Conservation (phyloP, 2,888 invertebrate genomes). For the Philereme vetulata region DNA sequence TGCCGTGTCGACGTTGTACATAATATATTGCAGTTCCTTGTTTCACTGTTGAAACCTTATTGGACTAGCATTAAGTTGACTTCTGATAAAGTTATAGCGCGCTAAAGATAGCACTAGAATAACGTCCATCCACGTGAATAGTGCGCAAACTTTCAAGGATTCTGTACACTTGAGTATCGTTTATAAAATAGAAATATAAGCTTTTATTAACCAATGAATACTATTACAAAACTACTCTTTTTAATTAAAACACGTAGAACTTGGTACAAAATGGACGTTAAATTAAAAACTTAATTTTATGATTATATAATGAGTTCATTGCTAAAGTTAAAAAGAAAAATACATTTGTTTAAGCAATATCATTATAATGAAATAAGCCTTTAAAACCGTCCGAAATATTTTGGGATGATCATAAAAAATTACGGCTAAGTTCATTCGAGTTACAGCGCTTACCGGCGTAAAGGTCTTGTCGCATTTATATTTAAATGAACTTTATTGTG, state of each 20-base stretch:
- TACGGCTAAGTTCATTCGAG: constrained; percentile 64
- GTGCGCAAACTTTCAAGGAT: constrained; percentile 13
- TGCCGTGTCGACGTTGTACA: constrained; percentile 36
- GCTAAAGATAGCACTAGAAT: constrained; percentile 23
- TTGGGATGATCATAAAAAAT: constrained; percentile 66
- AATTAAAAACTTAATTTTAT: too few relatives aligned
- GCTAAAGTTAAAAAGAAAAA: too few relatives aligned
- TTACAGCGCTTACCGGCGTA: constrained; percentile 67
- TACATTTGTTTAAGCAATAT: constrained; percentile 40
- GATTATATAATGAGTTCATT: too few relatives aligned
- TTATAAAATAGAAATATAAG: too few relatives aligned
- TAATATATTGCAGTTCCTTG: constrained; percentile 49
- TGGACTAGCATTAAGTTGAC: constrained; percentile 43
- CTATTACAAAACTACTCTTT: too few relatives aligned
- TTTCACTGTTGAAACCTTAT: constrained; percentile 47
- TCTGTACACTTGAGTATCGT: too few relatives aligned
- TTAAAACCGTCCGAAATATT: constrained; percentile 60
- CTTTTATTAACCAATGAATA: too few relatives aligned
- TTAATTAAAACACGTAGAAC: too few relatives aligned
- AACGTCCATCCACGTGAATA: constrained; percentile 20
- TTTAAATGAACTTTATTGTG: constrained; percentile 78
- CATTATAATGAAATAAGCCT: constrained; percentile 58
- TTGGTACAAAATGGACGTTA: too few relatives aligned
- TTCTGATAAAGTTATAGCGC: constrained; percentile 39
- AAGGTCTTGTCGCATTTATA: constrained; percentile 77